Conservation (phyloP, 2,888 invertebrate genomes). For the Lepidonotus clava region DNA sequence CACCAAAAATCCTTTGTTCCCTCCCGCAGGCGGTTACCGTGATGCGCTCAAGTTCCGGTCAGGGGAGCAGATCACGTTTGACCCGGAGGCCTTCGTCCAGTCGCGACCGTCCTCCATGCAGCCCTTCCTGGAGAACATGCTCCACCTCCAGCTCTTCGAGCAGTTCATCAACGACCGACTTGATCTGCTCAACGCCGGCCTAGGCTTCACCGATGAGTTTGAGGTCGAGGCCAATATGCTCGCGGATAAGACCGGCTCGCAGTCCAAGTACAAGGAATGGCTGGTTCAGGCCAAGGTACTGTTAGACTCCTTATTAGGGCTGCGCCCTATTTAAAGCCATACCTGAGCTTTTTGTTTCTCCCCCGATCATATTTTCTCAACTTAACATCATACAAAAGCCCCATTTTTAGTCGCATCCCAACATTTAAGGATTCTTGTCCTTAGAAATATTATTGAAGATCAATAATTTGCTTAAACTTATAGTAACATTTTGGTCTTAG, state of each 20-base stretch:
- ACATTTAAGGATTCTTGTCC: too few relatives aligned
- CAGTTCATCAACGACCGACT: slow-evolving; percentile 97
- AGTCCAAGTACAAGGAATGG: slow-evolving; percentile 90
- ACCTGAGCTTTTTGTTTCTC: too few relatives aligned
- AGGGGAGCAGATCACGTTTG: slow-evolving; percentile 90
- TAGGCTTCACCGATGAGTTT: slow-evolving; percentile 96
- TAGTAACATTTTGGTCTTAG: too few relatives aligned
- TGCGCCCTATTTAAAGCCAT: too few relatives aligned
- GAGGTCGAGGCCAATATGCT: slow-evolving; percentile 91
- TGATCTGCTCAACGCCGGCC: slow-evolving; percentile 94
- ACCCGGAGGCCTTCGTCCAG: slow-evolving; percentile 92
- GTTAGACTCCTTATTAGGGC: neutral
- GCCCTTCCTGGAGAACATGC: slow-evolving; percentile 93
- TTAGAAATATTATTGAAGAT: too few relatives aligned
- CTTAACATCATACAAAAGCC: too few relatives aligned
- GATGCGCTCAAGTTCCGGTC: slow-evolving; percentile 89
- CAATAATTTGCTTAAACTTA: too few relatives aligned
- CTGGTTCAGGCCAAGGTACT: slow-evolving; percentile 85
- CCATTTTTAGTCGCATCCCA: too few relatives aligned
- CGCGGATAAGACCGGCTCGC: slow-evolving; percentile 84
- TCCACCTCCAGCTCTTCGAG: slow-evolving; percentile 86
- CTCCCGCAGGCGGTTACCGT: slow-evolving; percentile 76
- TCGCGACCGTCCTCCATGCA: slow-evolving; percentile 92
- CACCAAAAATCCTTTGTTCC: too few relatives aligned
- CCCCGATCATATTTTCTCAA: too few relatives aligned